A percentile compares a stretch with the other conserved stretches of the same genome.
Conservation (phyloP, 2,888 invertebrate species). For the Ferrisia virgata region DNA sequence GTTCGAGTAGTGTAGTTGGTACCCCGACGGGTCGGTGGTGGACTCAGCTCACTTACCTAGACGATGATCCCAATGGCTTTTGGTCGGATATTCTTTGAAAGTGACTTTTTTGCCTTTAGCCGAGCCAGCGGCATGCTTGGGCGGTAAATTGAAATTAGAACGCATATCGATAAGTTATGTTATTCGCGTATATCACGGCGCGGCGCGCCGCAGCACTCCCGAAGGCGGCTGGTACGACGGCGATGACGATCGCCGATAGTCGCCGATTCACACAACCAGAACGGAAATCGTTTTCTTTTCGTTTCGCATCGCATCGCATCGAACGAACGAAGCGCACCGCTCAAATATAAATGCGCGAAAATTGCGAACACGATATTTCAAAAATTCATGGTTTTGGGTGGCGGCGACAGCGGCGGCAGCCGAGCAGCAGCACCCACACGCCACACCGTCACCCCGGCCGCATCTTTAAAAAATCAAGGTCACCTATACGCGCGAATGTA, state of each 20-base stretch:
- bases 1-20: too few relatives aligned
- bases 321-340: neutral
- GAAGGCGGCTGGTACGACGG: neutral
- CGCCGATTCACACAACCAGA: too few relatives aligned
- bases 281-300: too few relatives aligned
- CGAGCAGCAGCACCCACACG: neutral
- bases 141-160: slow-evolving; percentile 22
- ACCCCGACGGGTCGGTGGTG: too few relatives aligned
- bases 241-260: neutral
- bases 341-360: neutral
- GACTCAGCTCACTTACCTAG: slow-evolving; percentile 27
- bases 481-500: neutral
- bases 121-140: neutral
- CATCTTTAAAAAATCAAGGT: neutral
- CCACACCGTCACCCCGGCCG: neutral
- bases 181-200: too few relatives aligned
- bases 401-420: neutral
- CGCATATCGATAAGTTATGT: neutral
- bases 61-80: slow-evolving; percentile 29
- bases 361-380: neutral
- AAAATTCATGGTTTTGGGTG: neutral
- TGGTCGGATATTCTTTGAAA: neutral
- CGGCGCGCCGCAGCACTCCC: too few relatives aligned
- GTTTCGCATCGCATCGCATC: too few relatives aligned
- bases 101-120: slow-evolving; percentile 22